Evolutionary conservation across 2,888 invertebrate genomes (phyloP).

Genomic region (Nymphalis polychloros): DNA sequence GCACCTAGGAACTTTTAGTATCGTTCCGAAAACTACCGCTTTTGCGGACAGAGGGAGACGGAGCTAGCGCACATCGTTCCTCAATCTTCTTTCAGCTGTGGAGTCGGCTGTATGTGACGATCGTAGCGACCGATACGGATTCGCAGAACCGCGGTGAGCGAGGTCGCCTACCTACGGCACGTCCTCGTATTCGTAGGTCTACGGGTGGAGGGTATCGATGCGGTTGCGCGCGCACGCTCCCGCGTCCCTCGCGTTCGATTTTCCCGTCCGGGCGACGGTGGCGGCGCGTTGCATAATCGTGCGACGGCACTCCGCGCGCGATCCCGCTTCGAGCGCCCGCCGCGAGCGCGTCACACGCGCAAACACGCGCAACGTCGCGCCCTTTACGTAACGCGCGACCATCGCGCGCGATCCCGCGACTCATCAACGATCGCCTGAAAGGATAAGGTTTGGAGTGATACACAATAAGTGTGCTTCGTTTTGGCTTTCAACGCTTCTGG

Average conservation of each 20-base stretch:
- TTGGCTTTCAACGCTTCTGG: slow-evolving; percentile 53
- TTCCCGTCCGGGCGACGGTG: slow-evolving; percentile 68
- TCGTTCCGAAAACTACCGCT: slow-evolving; percentile 41
- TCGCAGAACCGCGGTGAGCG: slow-evolving; percentile 45
- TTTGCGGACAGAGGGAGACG: slow-evolving; percentile 44
- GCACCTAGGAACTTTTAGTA: slow-evolving; percentile 42
- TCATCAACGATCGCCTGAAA: slow-evolving; percentile 46
- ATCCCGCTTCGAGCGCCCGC: slow-evolving; percentile 76
- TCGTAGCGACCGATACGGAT: slow-evolving; percentile 39
- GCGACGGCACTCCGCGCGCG: slow-evolving; percentile 79
- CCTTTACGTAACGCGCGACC: slow-evolving; percentile 79
- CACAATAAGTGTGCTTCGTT: slow-evolving; percentile 58
- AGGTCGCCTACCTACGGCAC: slow-evolving; percentile 47
- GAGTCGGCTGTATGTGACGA: slow-evolving; percentile 35
- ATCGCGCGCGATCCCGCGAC: slow-evolving; percentile 55
- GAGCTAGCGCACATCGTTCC: slow-evolving; percentile 34
- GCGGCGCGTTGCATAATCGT: slow-evolving; percentile 79
- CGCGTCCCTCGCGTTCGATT: slow-evolving; percentile 72
- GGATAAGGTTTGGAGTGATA: slow-evolving; percentile 62
- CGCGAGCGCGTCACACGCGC: slow-evolving; percentile 72
- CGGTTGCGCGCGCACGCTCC: slow-evolving; percentile 69
- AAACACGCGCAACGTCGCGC: slow-evolving; percentile 70
- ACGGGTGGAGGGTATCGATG: slow-evolving; percentile 57
- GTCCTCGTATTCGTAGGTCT: slow-evolving; percentile 43
- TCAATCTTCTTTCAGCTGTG: slow-evolving; percentile 37